Evolutionary conservation across 23 tunicate genomes (phyloP), one percentile per base, ranked within the genome.

Genomic region (Halocynthia aurantium): DNA sequence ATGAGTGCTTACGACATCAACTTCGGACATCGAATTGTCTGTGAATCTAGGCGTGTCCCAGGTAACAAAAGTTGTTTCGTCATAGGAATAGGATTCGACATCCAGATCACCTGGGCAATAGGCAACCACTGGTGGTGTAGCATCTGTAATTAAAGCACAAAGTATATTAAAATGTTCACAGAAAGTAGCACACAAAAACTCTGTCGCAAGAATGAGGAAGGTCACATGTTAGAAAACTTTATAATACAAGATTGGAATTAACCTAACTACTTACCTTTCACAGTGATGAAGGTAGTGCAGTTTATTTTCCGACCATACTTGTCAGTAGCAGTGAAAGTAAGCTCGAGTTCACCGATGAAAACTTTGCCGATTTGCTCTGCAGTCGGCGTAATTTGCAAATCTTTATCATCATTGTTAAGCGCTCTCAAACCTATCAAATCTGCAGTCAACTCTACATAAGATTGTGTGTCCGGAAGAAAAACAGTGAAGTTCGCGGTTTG

Each of bases 71-170:
- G 90, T 84, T 56, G 79, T 77, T n/a, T 55, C 55, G 13, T 81
- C 83, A 18, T 86, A 86, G 5, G 78, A 62, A 60, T 77, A 90
- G 7, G 90, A 70, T 70, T 85, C 90, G 0, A 90, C 83, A 15
- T 73, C 73, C 76, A 90, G 69, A 49, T 90, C 97, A 22, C 22
- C 19, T 6, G 97, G 97, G 61, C 97, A 90, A 61, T 53, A 71
- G 6, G 73, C 9, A 22, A 78, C 50, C 52, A 13, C 56, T 17
- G 97, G 97, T 40, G 90, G 86, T 7, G 90, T 81, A 6, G n/a
- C 54, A 61, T 90, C 97, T 88, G 50, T 31, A 18, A 67, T 44
- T 61, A 0, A 18, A 53, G 31, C 10, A 19, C 7, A 8, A 18
- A 9, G n/a, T 73, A 52, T 19, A 51, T 7, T 22, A 8, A 18